Evolutionary conservation across 2,113 vertebrate species (phyloP), one percentile per base, ranked within the genome.

Genomic region (Oreocharis arfaki): DNA sequence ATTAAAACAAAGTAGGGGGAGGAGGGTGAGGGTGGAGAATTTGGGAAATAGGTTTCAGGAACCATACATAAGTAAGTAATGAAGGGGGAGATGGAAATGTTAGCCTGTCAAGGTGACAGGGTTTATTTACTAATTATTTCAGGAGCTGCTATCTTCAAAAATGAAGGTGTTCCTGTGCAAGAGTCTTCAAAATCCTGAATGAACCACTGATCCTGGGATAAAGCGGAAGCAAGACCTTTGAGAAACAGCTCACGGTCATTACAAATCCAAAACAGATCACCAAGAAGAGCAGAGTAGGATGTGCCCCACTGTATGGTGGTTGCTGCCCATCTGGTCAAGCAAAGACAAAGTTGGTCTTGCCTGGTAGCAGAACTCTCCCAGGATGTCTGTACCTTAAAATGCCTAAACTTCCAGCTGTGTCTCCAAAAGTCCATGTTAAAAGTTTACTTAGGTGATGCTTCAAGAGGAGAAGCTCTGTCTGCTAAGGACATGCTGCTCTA

Each of bases 31-130:
- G 80, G 68, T 87, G 84, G 83, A 92, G 65, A 95, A 93, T 96
- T 96, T 93, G 77, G 92, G 92, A 95, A 94, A 81, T 91, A 42
- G 60, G 71, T 70, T 96, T 93, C 64, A 33, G 93, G 79, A 93
- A 47, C 71, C 55, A 88, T 81, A 95, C 47, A 87, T 69, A 90
- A 95, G 97, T 91, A 90, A 92, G 78, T 86, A 92, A 90, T 79
- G 56, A 82, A 59, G 33, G n/a, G 32, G 64, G 14, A 84, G 68
- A 49, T 61, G 64, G 71, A 94, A 95, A 64, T 65, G 44, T 76
- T 89, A 41, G 32, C 70, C n/a, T 94, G 78, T 67, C 67, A 89
- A 94, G 86, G 69, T 87, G 89, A 87, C 32, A 47, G 49, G 65
- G 17, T 41, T 90, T 95, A 65, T 82, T 95, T 87, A 87, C 64